phyloP scores from a whole-genome alignment of 2,797 vertebrate genomes.

The Lateolabrax maculatus region DNA sequence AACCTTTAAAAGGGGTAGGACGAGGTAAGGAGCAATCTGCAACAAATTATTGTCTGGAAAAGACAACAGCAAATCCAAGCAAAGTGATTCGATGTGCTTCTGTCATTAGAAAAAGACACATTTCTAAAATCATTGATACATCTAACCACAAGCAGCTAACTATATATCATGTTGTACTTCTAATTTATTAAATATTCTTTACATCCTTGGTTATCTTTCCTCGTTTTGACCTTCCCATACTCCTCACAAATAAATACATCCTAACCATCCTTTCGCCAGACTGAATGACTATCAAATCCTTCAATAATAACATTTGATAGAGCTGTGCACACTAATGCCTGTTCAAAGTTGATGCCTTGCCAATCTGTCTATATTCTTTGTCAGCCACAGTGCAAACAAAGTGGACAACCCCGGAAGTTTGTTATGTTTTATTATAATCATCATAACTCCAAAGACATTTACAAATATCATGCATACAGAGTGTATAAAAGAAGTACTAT shows the following conservation, averaged over 20 bases:
- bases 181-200: background rate
- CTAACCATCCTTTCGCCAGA: background rate
- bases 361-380: background rate
- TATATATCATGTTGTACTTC: background rate
- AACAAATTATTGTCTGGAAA: background rate
- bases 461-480: no score
- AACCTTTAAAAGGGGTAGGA: no score
- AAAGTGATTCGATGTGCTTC: background rate
- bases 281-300: slow-evolving; percentile 15
- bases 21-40: background rate
- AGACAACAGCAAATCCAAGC: background rate
- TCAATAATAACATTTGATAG: background rate
- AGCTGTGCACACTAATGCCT: background rate
- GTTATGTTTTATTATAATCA: slow-evolving; percentile 6
- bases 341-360: background rate
- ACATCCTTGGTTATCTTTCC: background rate
- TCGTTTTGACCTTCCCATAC: background rate
- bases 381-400: background rate
- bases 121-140: background rate
- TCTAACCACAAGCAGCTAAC: background rate
- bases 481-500: no score
- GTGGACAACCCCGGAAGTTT: slow-evolving; percentile 13
- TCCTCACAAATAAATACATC: slow-evolving; percentile 8
- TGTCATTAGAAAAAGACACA: background rate
- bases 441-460: slow-evolving; percentile 20